Evolutionary conservation across 1,140 invertebrate genomes (phyloP).

Genomic region (Anastrepha obliqua): DNA sequence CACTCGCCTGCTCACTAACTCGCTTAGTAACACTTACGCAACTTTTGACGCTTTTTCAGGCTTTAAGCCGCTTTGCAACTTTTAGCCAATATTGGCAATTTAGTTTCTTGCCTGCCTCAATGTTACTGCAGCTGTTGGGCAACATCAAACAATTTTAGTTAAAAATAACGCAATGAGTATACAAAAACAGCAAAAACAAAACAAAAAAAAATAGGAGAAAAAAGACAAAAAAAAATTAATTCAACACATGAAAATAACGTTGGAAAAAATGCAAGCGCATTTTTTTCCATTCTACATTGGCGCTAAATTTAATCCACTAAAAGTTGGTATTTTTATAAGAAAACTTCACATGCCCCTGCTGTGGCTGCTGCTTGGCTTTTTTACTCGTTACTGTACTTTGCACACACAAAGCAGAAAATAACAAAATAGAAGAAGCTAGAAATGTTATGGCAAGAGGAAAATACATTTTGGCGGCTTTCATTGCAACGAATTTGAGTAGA

Average conservation of each 20-base stretch:
- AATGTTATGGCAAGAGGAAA: too few relatives aligned
- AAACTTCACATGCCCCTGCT: background rate
- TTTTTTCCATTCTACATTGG: background rate
- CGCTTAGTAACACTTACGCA: too few relatives aligned
- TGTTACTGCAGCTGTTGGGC: background rate
- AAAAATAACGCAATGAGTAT: background rate
- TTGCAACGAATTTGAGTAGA: too few relatives aligned
- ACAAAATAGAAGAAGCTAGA: too few relatives aligned
- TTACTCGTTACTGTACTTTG: background rate
- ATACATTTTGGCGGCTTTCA: too few relatives aligned
- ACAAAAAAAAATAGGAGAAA: background rate
- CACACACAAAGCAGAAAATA: background rate
- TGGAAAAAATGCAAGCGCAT: background rate
- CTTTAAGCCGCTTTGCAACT: slow-evolving; percentile 9
- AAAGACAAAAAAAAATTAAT: background rate
- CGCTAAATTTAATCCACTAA: background rate
- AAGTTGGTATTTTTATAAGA: background rate
- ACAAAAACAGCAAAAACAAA: background rate
- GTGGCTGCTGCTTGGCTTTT: background rate
- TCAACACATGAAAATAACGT: too few relatives aligned
- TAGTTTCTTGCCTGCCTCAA: background rate
- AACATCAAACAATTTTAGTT: background rate
- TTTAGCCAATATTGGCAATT: background rate
- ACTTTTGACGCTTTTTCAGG: background rate
- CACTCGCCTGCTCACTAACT: too few relatives aligned